phyloP scores from a whole-genome alignment of 2,888 invertebrate genomes.

The Neoitamus cyanurus region DNA sequence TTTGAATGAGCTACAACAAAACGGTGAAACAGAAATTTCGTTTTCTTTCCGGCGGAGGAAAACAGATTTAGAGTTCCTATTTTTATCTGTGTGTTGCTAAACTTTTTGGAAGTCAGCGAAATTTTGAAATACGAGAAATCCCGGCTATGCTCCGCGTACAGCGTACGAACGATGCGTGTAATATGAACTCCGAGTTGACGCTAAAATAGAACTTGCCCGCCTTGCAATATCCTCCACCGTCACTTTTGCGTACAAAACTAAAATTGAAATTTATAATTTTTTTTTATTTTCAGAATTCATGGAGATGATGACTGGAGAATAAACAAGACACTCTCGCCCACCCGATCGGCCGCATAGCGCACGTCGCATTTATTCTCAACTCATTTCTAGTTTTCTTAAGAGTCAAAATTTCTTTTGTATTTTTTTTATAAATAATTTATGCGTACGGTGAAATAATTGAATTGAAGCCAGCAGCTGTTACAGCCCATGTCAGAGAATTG shows the following conservation, averaged over 20 bases:
- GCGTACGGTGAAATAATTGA: neutral
- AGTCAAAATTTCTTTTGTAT: conserved; percentile 28
- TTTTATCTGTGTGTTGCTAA: conserved; percentile 3
- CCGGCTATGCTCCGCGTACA: too few relatives aligned
- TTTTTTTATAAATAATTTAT: conserved; percentile 40
- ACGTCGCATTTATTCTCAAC: conserved; percentile 45
- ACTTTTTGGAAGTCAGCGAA: neutral
- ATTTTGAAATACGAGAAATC: conserved; percentile 16
- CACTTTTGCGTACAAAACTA: neutral
- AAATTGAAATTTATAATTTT: conserved; percentile 47
- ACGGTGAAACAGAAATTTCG: neutral
- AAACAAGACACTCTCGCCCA: conserved; percentile 62
- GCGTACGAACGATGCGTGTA: neutral
- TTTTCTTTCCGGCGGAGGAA: neutral
- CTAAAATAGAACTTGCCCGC: neutral
- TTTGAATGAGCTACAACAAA: neutral
- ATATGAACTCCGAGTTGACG: neutral
- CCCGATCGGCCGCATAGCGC: neutral
- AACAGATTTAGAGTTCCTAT: neutral
- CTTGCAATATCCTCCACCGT: neutral
- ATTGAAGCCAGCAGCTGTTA: neutral
- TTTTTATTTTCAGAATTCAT: conserved; percentile 84
- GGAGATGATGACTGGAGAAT: conserved; percentile 97
- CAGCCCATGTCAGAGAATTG: conserved; percentile 10
- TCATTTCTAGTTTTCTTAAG: conserved; percentile 43